A percentile compares a stretch with the other conserved stretches of the same genome.
Conservation (phyloP, 1,140 invertebrate genomes). For the Globodera rostochiensis region DNA sequence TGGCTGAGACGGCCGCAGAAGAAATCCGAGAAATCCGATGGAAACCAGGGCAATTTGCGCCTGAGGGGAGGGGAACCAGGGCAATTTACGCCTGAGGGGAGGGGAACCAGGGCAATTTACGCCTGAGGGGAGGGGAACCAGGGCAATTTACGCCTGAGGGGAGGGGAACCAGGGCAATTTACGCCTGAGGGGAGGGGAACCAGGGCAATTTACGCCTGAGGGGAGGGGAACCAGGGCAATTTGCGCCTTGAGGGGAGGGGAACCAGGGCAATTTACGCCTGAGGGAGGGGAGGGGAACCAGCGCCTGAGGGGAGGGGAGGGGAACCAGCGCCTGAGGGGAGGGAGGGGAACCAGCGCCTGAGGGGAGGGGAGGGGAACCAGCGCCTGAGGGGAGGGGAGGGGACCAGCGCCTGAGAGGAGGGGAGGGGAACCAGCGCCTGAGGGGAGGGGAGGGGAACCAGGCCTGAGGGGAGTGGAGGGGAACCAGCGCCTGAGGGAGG, state of each 20-base stretch:
- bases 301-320: too few species aligned
- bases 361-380: too few species aligned
- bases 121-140: too few species aligned
- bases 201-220: slow-evolving; percentile 47
- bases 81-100: slow-evolving; percentile 40
- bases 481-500: neutral
- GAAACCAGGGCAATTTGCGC: slow-evolving; percentile 54
- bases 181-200: slow-evolving; percentile 37
- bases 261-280: too few species aligned
- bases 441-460: too few species aligned
- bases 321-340: slow-evolving; percentile 22
- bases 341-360: slow-evolving; percentile 54
- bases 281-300: too few species aligned
- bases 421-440: slow-evolving; percentile 50
- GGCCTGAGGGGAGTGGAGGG: too few species aligned
- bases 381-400: too few species aligned
- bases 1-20: slow-evolving; percentile 55
- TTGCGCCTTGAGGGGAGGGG: slow-evolving; percentile 36
- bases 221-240: slow-evolving; percentile 47
- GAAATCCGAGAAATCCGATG: slow-evolving; percentile 67
- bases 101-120: too few species aligned
- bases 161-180: too few species aligned
- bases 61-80: slow-evolving; percentile 50
- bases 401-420: slow-evolving; percentile 32
- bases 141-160: slow-evolving; percentile 39